phyloP scores from a whole-genome alignment of 1,140 invertebrate genomes.

The Scaptodrosophila lebanonensis region DNA sequence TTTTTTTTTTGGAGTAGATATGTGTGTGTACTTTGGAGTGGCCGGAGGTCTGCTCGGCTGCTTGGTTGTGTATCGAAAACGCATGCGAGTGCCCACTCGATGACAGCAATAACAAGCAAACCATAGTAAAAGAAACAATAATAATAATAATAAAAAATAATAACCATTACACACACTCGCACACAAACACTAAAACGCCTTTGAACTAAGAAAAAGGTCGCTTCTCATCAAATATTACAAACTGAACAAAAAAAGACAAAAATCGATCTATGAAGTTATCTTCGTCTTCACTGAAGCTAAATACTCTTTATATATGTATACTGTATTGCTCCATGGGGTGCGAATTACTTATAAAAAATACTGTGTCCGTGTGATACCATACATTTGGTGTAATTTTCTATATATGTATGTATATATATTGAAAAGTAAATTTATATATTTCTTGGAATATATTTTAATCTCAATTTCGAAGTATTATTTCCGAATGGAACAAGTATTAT shows the following conservation, averaged over 20 bases:
- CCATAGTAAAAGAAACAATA: constrained; percentile 46
- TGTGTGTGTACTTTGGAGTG: constrained; percentile 62
- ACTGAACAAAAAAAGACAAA: constrained; percentile 10
- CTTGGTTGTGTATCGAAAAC: constrained; percentile 31
- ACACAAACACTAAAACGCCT: constrained; percentile 43
- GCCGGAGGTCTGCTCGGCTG: constrained; percentile 26
- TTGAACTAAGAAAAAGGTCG: constrained; percentile 69
- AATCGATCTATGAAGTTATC: too few species aligned
- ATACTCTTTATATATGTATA: too few species aligned
- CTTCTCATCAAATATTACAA: constrained; percentile 35
- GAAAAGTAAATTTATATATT: too few species aligned
- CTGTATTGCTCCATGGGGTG: too few species aligned
- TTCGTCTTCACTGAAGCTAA: too few species aligned
- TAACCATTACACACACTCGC: constrained; percentile 37
- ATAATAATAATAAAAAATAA: constrained; percentile 42
- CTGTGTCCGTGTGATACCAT: too few species aligned
- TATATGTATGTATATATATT: too few species aligned
- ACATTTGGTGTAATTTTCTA: too few species aligned
- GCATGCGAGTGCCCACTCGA: constrained; percentile 37
- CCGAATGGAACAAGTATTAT: too few species aligned
- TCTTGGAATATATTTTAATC: too few species aligned
- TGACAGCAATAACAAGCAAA: constrained; percentile 36
- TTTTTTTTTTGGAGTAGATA: constrained; percentile 24
- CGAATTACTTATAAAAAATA: too few species aligned
- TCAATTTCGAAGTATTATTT: too few species aligned